These are phyloP conservation scores for Aramus guarauna DNA, from an alignment of 2,113 vertebrate genomes.

Conservation along the genomic window DNA sequence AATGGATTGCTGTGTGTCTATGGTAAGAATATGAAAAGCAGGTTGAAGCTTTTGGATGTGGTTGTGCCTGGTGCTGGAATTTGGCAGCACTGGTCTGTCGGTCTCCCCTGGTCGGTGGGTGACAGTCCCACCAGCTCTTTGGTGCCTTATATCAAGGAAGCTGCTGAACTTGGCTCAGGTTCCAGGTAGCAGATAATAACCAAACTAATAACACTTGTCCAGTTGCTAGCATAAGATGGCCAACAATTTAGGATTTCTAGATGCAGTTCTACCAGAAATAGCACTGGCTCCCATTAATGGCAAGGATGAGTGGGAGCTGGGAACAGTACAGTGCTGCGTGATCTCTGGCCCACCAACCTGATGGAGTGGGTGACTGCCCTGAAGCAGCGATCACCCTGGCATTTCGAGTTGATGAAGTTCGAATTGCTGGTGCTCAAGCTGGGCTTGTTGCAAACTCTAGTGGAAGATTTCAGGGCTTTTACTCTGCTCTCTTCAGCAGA, in stretches of 20 bases:
- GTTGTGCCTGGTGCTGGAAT: not conserved
- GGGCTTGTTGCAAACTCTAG: not conserved
- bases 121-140: not conserved
- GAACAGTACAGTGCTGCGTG: not conserved
- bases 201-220: not conserved
- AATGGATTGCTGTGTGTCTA: not conserved
- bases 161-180: not conserved
- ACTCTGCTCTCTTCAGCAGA: not conserved
- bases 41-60: not conserved
- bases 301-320: not conserved
- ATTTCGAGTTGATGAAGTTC: not conserved
- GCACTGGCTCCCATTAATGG: not conserved
- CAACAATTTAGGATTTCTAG: not conserved
- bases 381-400: not conserved
- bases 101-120: not conserved
- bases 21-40: not conserved
- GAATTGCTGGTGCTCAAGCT: not conserved
- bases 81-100: not conserved
- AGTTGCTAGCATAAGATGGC: not conserved
- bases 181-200: not conserved
- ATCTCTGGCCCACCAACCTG: not conserved
- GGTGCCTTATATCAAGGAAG: not conserved
- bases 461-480: not conserved
- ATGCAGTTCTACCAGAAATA: not conserved
- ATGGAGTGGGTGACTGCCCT: not conserved